Conservation (phyloP, 2,113 vertebrate species). For the Dipodomys spectabilis region DNA sequence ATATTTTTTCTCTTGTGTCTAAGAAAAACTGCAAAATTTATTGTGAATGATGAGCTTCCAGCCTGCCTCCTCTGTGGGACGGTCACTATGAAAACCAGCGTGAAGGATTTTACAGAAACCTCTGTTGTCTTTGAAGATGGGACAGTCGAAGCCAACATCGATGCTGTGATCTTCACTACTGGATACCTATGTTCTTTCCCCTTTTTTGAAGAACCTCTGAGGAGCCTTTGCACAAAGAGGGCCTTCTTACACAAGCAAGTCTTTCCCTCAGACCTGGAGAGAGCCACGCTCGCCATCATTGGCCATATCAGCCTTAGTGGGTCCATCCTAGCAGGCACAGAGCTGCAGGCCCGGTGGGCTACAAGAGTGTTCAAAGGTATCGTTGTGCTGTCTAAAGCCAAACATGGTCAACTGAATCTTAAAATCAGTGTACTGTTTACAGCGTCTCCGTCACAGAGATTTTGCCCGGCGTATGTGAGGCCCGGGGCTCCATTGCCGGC, state of each 20-base stretch:
- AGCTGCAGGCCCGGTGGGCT: constrained; percentile 96
- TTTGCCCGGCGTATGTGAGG: no score
- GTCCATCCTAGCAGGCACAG: constrained; percentile 88
- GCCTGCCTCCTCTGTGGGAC: constrained; percentile 88
- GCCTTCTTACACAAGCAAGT: constrained; percentile 88
- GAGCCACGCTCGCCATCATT: constrained; percentile 90
- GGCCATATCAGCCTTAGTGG: constrained; percentile 88
- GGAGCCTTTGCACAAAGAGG: constrained; percentile 76
- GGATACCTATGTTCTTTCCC: constrained; percentile 87
- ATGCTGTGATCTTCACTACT: constrained; percentile 89
- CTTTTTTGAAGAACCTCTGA: constrained; percentile 85
- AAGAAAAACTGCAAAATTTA: constrained; percentile 35
- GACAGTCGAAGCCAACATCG: constrained; percentile 86
- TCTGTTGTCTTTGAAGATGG: constrained; percentile 89
- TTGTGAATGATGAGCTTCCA: constrained; percentile 90
- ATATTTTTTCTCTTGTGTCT: constrained; percentile 17
- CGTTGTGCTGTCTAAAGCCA: not conserved
- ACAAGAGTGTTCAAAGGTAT: constrained; percentile 91
- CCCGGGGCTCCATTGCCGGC: not conserved
- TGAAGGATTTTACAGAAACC: constrained; percentile 85
- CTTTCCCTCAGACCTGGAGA: constrained; percentile 90
- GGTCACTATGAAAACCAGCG: constrained; percentile 86
- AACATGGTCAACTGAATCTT: not conserved
- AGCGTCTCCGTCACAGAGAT: no score
- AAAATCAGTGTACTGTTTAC: not conserved